Percentiles rank a stretch among this genome's conserved stretches.
phyloP scores from a whole-genome alignment of 2,797 vertebrate genomes.

The Apodemus agrarius region DNA sequence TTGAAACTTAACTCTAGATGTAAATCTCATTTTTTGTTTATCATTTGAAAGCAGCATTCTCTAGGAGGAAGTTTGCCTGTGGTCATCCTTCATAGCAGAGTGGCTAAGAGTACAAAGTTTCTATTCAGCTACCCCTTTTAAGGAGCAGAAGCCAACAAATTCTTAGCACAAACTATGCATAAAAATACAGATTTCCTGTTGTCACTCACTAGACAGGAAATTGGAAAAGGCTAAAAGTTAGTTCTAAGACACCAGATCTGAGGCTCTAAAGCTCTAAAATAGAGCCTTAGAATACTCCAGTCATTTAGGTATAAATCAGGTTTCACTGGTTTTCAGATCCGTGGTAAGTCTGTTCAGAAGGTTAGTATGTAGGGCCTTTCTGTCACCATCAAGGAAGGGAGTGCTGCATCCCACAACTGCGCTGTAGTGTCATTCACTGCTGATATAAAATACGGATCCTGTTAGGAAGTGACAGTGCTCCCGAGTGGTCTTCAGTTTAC shows the following conservation, averaged over 20 bases:
- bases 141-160: slow-evolving; percentile 9
- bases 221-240: neutral
- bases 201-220: slow-evolving; percentile 4
- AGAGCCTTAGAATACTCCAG: slow-evolving; percentile 13
- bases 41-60: neutral
- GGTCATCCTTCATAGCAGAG: neutral
- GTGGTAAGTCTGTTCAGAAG: neutral
- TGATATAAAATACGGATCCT: neutral
- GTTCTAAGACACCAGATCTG: neutral
- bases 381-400: neutral
- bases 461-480: slow-evolving; percentile 29
- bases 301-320: slow-evolving; percentile 8
- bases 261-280: too few relatives aligned
- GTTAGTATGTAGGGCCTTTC: neutral
- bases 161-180: neutral
- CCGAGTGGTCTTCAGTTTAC: neutral
- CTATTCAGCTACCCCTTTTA: neutral
- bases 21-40: neutral
- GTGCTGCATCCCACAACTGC: neutral
- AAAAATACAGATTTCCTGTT: neutral
- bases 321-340: slow-evolving; percentile 37
- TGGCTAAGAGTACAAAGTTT: neutral
- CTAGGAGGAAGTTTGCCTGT: neutral
- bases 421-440: slow-evolving; percentile 4
- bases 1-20: neutral